phyloP scores from a whole-genome alignment of 2,888 invertebrate species.

The Hermaeophaga mercurialis region DNA sequence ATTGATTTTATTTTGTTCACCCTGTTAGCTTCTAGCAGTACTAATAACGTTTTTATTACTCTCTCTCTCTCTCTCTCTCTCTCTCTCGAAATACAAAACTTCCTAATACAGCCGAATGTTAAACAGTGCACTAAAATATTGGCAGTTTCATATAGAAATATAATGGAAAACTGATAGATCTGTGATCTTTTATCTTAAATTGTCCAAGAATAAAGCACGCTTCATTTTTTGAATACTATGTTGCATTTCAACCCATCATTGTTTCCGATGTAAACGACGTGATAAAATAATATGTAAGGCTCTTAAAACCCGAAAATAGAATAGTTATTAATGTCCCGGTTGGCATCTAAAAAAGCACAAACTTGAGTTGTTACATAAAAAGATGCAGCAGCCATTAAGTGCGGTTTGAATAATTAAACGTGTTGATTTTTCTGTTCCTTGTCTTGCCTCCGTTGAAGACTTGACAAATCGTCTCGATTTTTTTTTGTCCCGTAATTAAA shows the following conservation, averaged over 20 bases:
- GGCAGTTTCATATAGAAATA: too few species aligned
- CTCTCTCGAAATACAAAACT: too few species aligned
- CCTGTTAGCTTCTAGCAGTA: too few species aligned
- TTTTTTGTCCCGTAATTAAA: constrained; percentile 25
- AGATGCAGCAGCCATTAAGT: constrained; percentile 38
- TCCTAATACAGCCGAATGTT: too few species aligned
- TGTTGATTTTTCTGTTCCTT: constrained; percentile 51
- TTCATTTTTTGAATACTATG: too few species aligned
- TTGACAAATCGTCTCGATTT: constrained; percentile 47
- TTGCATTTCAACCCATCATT: not conserved
- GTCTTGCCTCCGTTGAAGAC: constrained; percentile 27
- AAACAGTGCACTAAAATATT: too few species aligned
- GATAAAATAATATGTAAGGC: constrained; percentile 40
- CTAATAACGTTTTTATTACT: too few species aligned
- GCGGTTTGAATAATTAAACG: constrained; percentile 49
- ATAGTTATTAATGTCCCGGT: constrained; percentile 36
- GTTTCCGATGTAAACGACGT: constrained; percentile 28
- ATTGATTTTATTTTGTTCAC: too few species aligned
- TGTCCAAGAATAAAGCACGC: too few species aligned
- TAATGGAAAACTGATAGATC: too few species aligned
- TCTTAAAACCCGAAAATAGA: constrained; percentile 37
- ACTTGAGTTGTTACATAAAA: constrained; percentile 45
- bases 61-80: too few species aligned
- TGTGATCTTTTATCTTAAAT: too few species aligned
- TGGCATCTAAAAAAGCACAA: constrained; percentile 26